Evolutionary conservation across 2,113 vertebrate species (phyloP).

Genomic region (Albula goreensis): DNA sequence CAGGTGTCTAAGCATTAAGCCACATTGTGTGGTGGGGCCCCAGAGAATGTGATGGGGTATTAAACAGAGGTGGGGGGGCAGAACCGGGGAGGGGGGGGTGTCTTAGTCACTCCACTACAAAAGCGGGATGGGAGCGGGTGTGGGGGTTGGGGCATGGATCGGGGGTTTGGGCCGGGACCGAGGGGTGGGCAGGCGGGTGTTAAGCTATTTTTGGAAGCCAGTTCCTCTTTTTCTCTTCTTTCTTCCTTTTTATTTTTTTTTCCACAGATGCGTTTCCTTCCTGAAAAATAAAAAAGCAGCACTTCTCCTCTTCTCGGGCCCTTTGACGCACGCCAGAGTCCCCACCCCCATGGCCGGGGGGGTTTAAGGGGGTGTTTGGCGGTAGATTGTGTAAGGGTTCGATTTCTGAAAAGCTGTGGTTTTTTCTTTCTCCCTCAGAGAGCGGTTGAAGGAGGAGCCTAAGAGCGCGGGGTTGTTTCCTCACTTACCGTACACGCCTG

Average conservation of each 20-base stretch:
- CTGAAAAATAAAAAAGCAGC: constrained; percentile 2
- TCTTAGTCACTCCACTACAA: neutral
- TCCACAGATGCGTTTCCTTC: constrained; percentile 4
- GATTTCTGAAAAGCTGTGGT: neutral
- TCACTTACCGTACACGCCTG: neutral
- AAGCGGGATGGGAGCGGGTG: neutral
- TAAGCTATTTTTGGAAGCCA: neutral
- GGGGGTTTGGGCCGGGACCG: too few species aligned
- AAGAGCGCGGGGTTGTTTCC: neutral
- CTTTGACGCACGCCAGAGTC: neutral
- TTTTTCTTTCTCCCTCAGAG: neutral
- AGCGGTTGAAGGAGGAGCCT: neutral
- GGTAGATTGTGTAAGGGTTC: constrained; percentile 4
- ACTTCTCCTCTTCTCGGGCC: neutral
- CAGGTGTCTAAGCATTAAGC: too few species aligned
- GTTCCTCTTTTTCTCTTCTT: constrained; percentile 11
- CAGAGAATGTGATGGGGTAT: too few species aligned
- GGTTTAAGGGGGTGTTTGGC: neutral
- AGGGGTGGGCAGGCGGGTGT: too few species aligned
- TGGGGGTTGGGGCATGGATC: too few species aligned
- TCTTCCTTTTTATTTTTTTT: neutral
- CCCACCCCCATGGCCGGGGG: neutral
- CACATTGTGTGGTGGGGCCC: too few species aligned
- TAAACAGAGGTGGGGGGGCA: too few species aligned
- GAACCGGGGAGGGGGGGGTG: neutral